Conservation (phyloP, 2,113 vertebrate species). For the Sebastes fasciatus region DNA sequence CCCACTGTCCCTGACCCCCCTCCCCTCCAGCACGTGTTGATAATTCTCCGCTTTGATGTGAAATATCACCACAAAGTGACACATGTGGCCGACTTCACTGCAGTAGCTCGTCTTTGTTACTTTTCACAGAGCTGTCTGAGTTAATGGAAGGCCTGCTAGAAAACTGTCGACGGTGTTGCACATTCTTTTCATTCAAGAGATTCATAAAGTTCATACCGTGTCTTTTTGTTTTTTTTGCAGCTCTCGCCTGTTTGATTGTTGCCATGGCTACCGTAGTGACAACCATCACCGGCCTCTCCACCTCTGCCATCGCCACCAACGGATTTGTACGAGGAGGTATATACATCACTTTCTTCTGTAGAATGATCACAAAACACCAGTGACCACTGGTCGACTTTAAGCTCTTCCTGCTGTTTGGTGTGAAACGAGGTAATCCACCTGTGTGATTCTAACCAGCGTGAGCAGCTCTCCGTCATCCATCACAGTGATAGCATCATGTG, state of each 20-base stretch:
- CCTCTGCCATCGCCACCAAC: conserved; percentile 97
- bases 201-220: not conserved
- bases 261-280: conserved; percentile 96
- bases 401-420: not conserved
- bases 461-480: not conserved
- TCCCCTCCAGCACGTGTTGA: conserved; percentile 12
- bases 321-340: conserved; percentile 99
- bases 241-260: conserved; percentile 90
- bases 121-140: conserved; percentile 38
- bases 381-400: no score
- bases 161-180: conserved; percentile 27
- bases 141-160: conserved; percentile 3
- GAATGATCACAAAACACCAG: not conserved
- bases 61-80: conserved; percentile 66
- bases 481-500: not conserved
- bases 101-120: not conserved
- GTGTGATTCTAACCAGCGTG: not conserved
- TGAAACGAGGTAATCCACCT: not conserved
- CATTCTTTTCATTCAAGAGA: conserved; percentile 15
- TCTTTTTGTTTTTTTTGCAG: conserved; percentile 73
- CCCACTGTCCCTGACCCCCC: not conserved
- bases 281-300: conserved; percentile 97
- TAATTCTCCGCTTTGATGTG: conserved; percentile 62
- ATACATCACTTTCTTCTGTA: conserved; percentile 26
- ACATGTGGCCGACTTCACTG: conserved; percentile 35